Evolutionary conservation across 2,113 vertebrate genomes (phyloP).

Genomic region (Neotragus moschatus): DNA sequence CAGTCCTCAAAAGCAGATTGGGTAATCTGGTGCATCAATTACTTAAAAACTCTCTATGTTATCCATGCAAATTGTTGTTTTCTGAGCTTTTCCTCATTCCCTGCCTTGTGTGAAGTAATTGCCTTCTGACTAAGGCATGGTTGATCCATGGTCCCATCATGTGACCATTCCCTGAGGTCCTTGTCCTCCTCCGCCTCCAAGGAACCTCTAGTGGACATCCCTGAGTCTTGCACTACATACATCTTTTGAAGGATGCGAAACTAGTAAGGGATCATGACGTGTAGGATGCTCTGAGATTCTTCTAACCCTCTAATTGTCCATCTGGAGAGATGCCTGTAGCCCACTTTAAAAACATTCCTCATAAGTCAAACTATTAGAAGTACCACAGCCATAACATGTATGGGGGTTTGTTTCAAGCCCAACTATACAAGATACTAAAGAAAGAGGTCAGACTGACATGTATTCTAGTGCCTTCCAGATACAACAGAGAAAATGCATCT

Average conservation of each 20-base stretch:
- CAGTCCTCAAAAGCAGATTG: neutral
- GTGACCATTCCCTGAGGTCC: neutral
- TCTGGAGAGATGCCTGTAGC: neutral
- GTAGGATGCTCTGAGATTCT: neutral
- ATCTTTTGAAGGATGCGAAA: neutral
- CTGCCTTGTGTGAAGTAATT: neutral
- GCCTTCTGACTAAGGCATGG: neutral
- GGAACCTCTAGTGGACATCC: neutral
- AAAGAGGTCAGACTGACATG: neutral
- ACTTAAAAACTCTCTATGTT: neutral
- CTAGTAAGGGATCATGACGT: neutral
- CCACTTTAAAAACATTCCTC: neutral
- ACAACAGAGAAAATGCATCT: neutral
- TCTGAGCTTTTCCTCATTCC: neutral
- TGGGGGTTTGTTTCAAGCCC: neutral
- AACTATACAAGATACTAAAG: neutral
- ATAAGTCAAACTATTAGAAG: neutral
- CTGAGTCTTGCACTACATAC: neutral
- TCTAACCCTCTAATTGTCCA: neutral
- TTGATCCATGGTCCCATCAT: accelerated
- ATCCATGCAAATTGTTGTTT: neutral
- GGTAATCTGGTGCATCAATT: neutral
- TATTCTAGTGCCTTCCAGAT: neutral
- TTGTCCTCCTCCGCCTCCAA: neutral
- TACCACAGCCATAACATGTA: neutral